phyloP scores from a whole-genome alignment of 2,113 vertebrate genomes.

The Erinaceus europaeus region DNA sequence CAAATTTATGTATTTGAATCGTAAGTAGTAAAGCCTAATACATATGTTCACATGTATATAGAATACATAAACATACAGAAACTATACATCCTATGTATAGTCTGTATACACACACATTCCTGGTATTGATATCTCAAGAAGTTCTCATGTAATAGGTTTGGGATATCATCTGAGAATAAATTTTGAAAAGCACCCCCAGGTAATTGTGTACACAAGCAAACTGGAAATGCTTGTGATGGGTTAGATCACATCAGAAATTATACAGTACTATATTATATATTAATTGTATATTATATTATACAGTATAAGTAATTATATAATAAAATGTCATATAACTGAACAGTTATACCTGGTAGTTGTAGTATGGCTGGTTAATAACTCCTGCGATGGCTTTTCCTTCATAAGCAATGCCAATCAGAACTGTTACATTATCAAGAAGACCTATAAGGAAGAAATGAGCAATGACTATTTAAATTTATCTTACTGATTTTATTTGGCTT shows the following conservation, averaged over 20 bases:
- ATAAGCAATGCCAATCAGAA: conserved; percentile 96
- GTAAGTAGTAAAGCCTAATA: background rate
- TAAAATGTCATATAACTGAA: no score
- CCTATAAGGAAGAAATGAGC: conserved; percentile 79
- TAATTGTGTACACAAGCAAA: background rate
- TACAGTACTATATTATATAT: no score
- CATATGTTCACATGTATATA: background rate
- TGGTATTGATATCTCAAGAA: background rate
- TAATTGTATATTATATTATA: no score
- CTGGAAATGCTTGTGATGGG: background rate
- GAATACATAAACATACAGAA: background rate
- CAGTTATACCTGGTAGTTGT: conserved; percentile 95
- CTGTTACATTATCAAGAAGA: conserved; percentile 96
- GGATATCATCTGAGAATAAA: background rate
- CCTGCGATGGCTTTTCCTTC: conserved; percentile 95
- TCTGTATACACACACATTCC: background rate
- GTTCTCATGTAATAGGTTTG: background rate
- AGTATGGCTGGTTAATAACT: conserved; percentile 98
- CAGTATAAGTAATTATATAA: background rate
- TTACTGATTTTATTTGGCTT: no score
- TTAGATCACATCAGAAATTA: background rate
- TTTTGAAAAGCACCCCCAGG: background rate
- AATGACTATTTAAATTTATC: background rate
- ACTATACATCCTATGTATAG: background rate
- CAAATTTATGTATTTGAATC: background rate